phyloP scores from a whole-genome alignment of 2,888 invertebrate genomes.

The Chorisops tibialis region DNA sequence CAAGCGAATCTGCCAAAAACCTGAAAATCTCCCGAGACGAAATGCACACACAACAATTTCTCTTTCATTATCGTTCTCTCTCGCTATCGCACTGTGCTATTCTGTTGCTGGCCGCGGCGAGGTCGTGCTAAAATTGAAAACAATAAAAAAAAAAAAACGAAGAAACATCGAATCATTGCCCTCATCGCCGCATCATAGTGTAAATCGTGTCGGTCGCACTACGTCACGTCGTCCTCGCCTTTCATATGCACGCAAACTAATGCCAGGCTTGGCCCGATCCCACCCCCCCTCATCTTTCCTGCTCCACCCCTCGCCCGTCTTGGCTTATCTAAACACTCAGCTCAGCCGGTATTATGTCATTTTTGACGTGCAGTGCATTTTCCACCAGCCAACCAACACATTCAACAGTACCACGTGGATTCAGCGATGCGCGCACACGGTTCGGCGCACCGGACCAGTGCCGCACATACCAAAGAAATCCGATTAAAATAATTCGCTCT shows the following conservation, averaged over 20 bases:
- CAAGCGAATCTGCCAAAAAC: not conserved
- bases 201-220: not conserved
- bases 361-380: constrained; percentile 13
- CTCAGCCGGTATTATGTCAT: constrained; percentile 24
- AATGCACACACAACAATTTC: constrained; percentile 13
- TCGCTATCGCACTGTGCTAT: not conserved
- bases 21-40: not conserved
- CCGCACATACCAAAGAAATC: not conserved
- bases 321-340: not conserved
- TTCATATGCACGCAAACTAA: too few species aligned
- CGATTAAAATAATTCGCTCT: not conserved
- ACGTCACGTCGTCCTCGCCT: not conserved
- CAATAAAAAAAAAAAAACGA: too few species aligned
- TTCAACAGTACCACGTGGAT: constrained; percentile 30
- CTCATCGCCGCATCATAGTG: not conserved
- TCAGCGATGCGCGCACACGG: constrained; percentile 27
- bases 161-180: too few species aligned
- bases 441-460: not conserved
- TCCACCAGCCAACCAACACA: constrained; percentile 10
- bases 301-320: too few species aligned
- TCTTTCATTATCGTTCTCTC: constrained; percentile 17
- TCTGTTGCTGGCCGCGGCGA: too few species aligned
- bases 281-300: too few species aligned
- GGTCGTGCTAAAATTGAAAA: too few species aligned
- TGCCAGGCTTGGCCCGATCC: too few species aligned